These are phyloP conservation scores for Diachasmimorpha longicaudata DNA, from an alignment of 1,140 invertebrate species.

Conservation along the genomic window DNA sequence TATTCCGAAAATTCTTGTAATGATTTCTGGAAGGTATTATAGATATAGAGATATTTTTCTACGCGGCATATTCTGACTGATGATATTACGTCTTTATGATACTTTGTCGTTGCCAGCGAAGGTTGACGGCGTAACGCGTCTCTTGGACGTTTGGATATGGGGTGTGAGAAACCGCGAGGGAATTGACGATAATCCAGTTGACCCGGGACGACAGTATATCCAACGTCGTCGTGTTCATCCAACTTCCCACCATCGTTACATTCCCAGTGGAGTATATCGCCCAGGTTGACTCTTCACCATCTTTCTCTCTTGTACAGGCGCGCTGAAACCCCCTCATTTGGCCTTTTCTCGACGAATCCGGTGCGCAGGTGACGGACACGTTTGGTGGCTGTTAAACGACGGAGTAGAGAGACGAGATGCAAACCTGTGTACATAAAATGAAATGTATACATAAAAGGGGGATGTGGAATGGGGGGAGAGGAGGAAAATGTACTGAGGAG, in stretches of 20 bases:
- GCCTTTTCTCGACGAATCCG: not conserved
- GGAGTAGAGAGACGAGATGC: not conserved
- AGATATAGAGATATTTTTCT: too few relatives aligned
- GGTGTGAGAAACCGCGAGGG: conserved; percentile 6
- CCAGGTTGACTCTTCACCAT: not conserved
- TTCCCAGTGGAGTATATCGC: conserved; percentile 5
- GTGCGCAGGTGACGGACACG: not conserved
- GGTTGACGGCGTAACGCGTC: not conserved
- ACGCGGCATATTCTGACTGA: not conserved
- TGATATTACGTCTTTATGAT: not conserved
- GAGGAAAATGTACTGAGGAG: not conserved
- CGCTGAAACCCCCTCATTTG: not conserved
- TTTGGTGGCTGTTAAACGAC: not conserved
- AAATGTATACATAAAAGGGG: not conserved
- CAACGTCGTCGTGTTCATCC: conserved; percentile 2
- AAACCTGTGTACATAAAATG: not conserved
- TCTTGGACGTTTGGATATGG: not conserved
- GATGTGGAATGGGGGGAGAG: too few relatives aligned
- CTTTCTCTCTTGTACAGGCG: not conserved
- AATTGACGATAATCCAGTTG: conserved; percentile 21
- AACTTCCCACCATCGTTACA: conserved; percentile 1
- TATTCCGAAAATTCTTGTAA: too few relatives aligned
- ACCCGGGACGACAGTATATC: conserved; percentile 6
- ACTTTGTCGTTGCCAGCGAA: not conserved
- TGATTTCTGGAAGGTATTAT: too few relatives aligned